phyloP scores from a whole-genome alignment of 1,140 invertebrate genomes.

The Mylabris phalerata region DNA sequence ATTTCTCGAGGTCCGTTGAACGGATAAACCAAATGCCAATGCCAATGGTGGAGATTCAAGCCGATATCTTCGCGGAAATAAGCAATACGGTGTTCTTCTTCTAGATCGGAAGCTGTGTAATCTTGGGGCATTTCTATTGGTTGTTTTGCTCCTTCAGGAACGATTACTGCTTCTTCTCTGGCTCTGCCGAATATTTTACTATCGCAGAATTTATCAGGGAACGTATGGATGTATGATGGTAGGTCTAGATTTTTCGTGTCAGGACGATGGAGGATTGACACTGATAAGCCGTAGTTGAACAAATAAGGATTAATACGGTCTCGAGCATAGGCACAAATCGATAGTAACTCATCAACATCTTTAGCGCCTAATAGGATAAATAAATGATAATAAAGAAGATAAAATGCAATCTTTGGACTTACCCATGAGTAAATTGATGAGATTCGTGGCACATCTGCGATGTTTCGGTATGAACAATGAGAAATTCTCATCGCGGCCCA shows the following conservation, averaged over 20 bases:
- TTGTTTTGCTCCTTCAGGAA: slow-evolving; percentile 53
- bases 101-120: slow-evolving; percentile 65
- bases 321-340: slow-evolving; percentile 61
- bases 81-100: slow-evolving; percentile 66
- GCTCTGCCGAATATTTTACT: slow-evolving; percentile 59
- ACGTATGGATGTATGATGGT: slow-evolving; percentile 62
- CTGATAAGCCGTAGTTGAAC: slow-evolving; percentile 70
- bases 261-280: slow-evolving; percentile 64
- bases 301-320: slow-evolving; percentile 69
- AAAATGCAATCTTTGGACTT: too few species aligned
- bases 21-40: slow-evolving; percentile 77
- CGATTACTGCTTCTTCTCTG: slow-evolving; percentile 61
- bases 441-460: slow-evolving; percentile 55
- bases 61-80: slow-evolving; percentile 71
- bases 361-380: slow-evolving; percentile 45
- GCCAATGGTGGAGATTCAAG: slow-evolving; percentile 76
- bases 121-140: slow-evolving; percentile 64
- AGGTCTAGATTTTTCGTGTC: slow-evolving; percentile 66
- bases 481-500: slow-evolving; percentile 62
- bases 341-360: slow-evolving; percentile 61
- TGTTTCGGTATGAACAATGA: slow-evolving; percentile 70
- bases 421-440: slow-evolving; percentile 65
- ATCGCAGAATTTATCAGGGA: slow-evolving; percentile 74
- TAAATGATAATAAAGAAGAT: too few species aligned
- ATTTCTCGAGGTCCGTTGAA: slow-evolving; percentile 53